These are phyloP conservation scores for Ligdia adustata DNA, from an alignment of 2,888 invertebrate species.

Conservation along the genomic window DNA sequence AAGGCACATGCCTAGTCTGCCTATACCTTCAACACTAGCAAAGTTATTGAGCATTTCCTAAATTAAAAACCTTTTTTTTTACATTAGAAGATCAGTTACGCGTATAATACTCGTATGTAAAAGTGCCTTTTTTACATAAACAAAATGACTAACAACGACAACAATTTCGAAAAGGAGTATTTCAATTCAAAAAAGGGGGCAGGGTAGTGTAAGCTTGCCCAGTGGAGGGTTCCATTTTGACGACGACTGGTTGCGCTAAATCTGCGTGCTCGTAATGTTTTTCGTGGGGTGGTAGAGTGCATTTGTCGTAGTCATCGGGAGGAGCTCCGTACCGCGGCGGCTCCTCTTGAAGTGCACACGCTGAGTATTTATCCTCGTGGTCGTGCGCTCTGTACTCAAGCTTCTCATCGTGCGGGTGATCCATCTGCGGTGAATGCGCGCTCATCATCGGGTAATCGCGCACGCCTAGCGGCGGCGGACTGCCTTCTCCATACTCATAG, in stretches of 20 bases:
- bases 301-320: slow-evolving; percentile 86
- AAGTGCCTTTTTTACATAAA: too few species aligned
- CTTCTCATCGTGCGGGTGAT: slow-evolving; percentile 81
- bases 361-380: slow-evolving; percentile 75
- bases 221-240: slow-evolving; percentile 83
- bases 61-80: too few species aligned
- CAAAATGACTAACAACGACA: too few species aligned
- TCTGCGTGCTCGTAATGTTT: slow-evolving; percentile 78
- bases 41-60: too few species aligned
- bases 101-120: too few species aligned
- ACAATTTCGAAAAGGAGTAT: slow-evolving; percentile 85
- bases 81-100: too few species aligned
- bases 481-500: slow-evolving; percentile 84
- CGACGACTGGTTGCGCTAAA: slow-evolving; percentile 72
- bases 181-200: slow-evolving; percentile 91
- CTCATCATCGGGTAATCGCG: slow-evolving; percentile 87
- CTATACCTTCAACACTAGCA: too few species aligned
- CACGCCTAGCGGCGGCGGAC: slow-evolving; percentile 86
- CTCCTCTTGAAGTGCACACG: slow-evolving; percentile 77
- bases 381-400: slow-evolving; percentile 73
- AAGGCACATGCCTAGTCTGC: too few species aligned
- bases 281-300: slow-evolving; percentile 80
- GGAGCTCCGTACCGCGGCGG: slow-evolving; percentile 83
- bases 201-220: slow-evolving; percentile 87
- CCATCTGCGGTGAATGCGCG: slow-evolving; percentile 85